phyloP scores from a whole-genome alignment of 2,113 vertebrate genomes.

The Aptenodytes forsteri region DNA sequence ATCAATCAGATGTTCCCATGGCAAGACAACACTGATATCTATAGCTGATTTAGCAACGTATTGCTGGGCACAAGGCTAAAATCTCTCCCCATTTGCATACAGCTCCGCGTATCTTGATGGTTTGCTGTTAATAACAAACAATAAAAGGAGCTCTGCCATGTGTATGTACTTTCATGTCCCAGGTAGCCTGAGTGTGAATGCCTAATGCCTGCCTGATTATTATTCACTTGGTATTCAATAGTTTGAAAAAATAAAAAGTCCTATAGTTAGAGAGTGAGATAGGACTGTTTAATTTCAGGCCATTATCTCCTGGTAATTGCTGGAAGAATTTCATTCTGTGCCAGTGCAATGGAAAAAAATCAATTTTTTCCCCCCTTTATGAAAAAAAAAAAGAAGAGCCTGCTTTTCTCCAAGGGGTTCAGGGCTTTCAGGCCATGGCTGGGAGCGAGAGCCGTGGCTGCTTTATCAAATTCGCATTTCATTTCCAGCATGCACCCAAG shows the following conservation, averaged over 20 bases:
- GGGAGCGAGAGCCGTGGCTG: not conserved
- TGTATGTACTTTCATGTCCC: conserved; percentile 42
- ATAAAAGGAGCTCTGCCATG: conserved; percentile 14
- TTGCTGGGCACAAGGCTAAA: not conserved
- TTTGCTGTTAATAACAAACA: conserved; percentile 31
- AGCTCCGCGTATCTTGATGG: not conserved
- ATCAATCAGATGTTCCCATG: not conserved
- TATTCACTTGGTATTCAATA: conserved; percentile 49
- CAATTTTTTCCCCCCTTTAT: not conserved
- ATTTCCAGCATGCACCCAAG: conserved; percentile 53
- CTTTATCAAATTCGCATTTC: conserved; percentile 64
- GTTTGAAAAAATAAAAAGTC: conserved; percentile 41
- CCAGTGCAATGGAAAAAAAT: conserved; percentile 17
- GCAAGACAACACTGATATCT: not conserved
- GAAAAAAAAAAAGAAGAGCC: not conserved
- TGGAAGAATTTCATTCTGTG: conserved; percentile 67
- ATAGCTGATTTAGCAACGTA: not conserved
- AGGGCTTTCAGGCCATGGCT: conserved; percentile 50
- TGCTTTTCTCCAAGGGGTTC: conserved; percentile 48
- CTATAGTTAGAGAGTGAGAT: conserved; percentile 60
- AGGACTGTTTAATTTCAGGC: conserved; percentile 71
- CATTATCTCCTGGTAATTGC: conserved; percentile 73
- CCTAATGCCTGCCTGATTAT: conserved; percentile 63
- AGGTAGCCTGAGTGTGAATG: conserved; percentile 48
- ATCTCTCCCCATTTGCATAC: not conserved